Conservation (phyloP, 2,797 vertebrate species). For the Melanotaenia maccullochi region DNA sequence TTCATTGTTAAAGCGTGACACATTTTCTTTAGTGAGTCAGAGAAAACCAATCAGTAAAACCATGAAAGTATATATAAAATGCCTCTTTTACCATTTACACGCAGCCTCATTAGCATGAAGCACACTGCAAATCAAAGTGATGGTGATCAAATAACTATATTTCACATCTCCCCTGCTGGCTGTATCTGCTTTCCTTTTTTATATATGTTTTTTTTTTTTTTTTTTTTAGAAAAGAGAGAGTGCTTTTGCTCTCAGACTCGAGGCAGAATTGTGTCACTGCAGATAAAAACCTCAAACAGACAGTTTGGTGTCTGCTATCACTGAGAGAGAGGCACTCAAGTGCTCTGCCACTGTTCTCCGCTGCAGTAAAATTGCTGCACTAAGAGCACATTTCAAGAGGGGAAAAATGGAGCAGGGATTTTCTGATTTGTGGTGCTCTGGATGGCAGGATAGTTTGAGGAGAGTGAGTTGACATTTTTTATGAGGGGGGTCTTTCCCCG, state of each 20-base stretch:
- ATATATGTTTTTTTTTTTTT: rapidly evolving
- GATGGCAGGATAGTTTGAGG: conserved; percentile 7
- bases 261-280: conserved; percentile 41
- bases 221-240: background rate
- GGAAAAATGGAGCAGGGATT: conserved; percentile 34
- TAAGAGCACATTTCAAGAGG: conserved; percentile 45
- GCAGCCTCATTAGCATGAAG: background rate
- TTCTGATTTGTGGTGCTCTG: conserved; percentile 32
- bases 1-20: too few relatives aligned
- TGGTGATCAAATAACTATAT: conserved; percentile 3
- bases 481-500: background rate
- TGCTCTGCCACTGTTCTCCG: conserved; percentile 26
- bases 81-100: background rate
- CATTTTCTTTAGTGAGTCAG: background rate
- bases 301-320: conserved; percentile 32
- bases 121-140: conserved; percentile 11
- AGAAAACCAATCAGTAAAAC: background rate
- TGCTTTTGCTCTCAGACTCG: background rate
- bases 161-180: background rate
- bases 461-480: conserved; percentile 23
- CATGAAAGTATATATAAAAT: background rate
- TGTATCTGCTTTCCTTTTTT: background rate
- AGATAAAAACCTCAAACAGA: conserved; percentile 52
- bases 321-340: conserved; percentile 30
- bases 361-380: conserved; percentile 32